Evolutionary conservation across 1,140 invertebrate genomes (phyloP).

Genomic region (Triops cancriformis): DNA sequence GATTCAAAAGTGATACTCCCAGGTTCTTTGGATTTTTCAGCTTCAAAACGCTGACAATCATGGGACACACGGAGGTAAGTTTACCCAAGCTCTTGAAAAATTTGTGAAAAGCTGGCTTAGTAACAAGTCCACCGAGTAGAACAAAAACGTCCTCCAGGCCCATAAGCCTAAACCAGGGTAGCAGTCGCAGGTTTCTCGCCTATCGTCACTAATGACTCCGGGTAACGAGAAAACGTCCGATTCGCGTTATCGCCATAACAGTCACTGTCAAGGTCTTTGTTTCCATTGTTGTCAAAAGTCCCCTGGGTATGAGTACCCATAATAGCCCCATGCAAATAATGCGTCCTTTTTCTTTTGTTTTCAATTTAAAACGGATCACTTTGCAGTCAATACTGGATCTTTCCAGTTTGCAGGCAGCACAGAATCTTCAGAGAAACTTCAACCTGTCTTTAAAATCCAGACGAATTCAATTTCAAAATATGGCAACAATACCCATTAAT

Average conservation of each 20-base stretch:
- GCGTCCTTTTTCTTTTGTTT: too few relatives aligned
- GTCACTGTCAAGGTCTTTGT: background rate
- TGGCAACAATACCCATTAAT: too few relatives aligned
- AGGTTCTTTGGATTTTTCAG: background rate
- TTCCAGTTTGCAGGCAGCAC: too few relatives aligned
- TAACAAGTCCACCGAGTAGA: background rate
- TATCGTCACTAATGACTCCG: background rate
- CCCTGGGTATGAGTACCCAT: too few relatives aligned
- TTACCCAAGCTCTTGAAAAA: background rate
- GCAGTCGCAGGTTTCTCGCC: background rate
- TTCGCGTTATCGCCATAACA: background rate
- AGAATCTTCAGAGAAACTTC: too few relatives aligned
- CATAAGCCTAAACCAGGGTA: background rate
- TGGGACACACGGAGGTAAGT: background rate
- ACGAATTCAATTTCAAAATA: too few relatives aligned
- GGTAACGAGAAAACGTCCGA: constrained; percentile 10
- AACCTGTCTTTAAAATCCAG: too few relatives aligned
- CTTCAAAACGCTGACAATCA: background rate
- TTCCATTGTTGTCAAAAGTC: background rate
- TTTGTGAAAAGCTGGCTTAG: background rate
- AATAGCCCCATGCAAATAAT: too few relatives aligned
- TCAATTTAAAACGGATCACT: too few relatives aligned
- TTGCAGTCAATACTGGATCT: too few relatives aligned
- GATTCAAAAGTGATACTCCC: background rate
- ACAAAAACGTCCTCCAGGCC: background rate